Evolutionary conservation across 2,888 invertebrate species (phyloP).

Genomic region (Monochamus alternatus): DNA sequence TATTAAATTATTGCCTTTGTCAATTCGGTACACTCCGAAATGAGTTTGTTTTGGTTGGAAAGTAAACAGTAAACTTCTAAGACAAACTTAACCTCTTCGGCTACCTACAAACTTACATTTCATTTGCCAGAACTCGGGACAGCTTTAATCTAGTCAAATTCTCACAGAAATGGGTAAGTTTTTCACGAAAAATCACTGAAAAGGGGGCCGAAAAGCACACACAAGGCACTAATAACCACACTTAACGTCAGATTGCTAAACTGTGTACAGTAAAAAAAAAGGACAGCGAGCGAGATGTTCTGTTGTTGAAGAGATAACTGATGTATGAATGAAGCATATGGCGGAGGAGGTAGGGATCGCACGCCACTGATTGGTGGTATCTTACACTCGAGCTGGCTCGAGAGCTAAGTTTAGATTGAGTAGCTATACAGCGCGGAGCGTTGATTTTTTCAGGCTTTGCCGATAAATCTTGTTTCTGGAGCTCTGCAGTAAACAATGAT

Average conservation of each 20-base stretch:
- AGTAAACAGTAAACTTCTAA: constrained; percentile 45
- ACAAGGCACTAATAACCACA: constrained; percentile 52
- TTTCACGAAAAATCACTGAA: constrained; percentile 46
- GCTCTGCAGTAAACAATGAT: background rate
- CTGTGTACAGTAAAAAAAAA: constrained; percentile 60
- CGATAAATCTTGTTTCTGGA: background rate
- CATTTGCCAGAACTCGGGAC: constrained; percentile 24
- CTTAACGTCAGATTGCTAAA: constrained; percentile 55
- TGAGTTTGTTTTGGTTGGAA: constrained; percentile 50
- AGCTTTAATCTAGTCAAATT: background rate
- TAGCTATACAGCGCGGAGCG: background rate
- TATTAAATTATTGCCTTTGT: constrained; percentile 5
- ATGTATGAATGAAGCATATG: constrained; percentile 63
- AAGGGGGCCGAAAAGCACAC: constrained; percentile 54
- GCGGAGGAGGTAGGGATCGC: constrained; percentile 46
- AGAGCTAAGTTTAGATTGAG: constrained; percentile 35
- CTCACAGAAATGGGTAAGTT: constrained; percentile 32
- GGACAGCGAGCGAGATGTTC: constrained; percentile 58
- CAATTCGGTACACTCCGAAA: background rate
- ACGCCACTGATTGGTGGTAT: constrained; percentile 41
- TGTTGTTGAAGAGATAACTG: constrained; percentile 63
- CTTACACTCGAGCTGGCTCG: constrained; percentile 24
- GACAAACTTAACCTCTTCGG: constrained; percentile 37
- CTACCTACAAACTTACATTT: constrained; percentile 40
- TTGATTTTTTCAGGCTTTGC: background rate